Base-by-base conservation (phyloP, 1,140 invertebrate genomes). In the Meloidogyne chitwoodi region DNA sequence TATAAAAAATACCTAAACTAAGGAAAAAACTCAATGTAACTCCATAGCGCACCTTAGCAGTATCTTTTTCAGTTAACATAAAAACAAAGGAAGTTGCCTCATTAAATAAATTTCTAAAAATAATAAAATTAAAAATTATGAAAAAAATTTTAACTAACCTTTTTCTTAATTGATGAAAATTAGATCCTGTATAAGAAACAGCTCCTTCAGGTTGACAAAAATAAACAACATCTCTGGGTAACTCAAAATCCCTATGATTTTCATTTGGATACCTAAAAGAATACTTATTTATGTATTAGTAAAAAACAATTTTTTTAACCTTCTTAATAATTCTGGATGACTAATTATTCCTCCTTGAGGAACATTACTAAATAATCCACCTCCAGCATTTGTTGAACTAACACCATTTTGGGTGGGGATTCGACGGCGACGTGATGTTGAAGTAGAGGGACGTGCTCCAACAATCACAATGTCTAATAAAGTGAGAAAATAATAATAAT, bases 201-300 rank as follows among this genome's bases (percentile, higher is more conserved):
- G 96, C 98, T 67, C 96, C 96, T 90, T 99, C 97, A 0, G 97
- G 97, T 88, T 99, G 97, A 88, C 97, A 99, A 89, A 99, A 99
- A 87, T 96, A 97, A 10, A 98, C 95, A 91, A 99, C 96, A 89
- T 99, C 96, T 83, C 95, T 89, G 0, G 96, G 95, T 77, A 99
- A 89, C 0, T 93, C 92, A 89, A 99, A 99, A 88, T 99, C 97
- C 87, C 88, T 87, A 88, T 99, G 96, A 88, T 99, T 96, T 79
- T 96, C 93, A 10, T 94, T 90, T 0, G 96, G 96, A 89, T 98
- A 99, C n/a, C 71, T 73, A 24, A 64, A 26, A 29, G 19, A 56
- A 19, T 0, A 41, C 6, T 6, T 34, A 19, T 14, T 14, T n/a
- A n/a, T 0, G 26, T 8, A n/a, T 4, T 26, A 67, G 26, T 67